phyloP scores from a whole-genome alignment of 2,797 vertebrate genomes.

The Discoglossus pictus region DNA sequence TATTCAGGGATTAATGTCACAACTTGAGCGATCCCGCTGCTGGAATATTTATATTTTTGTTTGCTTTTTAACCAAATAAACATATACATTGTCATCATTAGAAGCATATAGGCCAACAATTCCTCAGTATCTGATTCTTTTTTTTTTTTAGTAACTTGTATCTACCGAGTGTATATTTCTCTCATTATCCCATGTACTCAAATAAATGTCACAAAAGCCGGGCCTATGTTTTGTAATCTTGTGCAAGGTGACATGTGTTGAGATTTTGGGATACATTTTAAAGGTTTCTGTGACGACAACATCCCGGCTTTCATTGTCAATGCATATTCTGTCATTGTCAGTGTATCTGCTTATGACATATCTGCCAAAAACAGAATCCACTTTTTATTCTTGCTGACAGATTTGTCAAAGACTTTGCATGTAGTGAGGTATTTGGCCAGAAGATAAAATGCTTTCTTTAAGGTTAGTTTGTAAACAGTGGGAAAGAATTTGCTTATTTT shows the following conservation, averaged over 20 bases:
- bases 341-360: constrained; percentile 42
- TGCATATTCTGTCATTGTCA: constrained; percentile 50
- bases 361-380: constrained; percentile 41
- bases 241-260: constrained; percentile 47
- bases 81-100: constrained; percentile 36
- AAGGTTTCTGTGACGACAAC: constrained; percentile 51
- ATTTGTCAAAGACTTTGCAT: constrained; percentile 51
- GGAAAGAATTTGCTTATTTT: constrained; percentile 52
- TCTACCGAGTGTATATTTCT: constrained; percentile 35
- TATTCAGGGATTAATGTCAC: too few species aligned
- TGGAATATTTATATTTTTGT: constrained; percentile 23
- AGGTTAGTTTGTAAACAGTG: constrained; percentile 48
- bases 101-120: constrained; percentile 24
- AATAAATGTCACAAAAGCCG: constrained; percentile 49
- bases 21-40: not conserved
- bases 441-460: constrained; percentile 48
- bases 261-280: constrained; percentile 49
- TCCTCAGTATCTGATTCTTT: constrained; percentile 4
- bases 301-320: constrained; percentile 50
- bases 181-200: constrained; percentile 44
- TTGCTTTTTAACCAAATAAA: constrained; percentile 40
- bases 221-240: constrained; percentile 49
- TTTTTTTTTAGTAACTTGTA: constrained; percentile 21
- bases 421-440: constrained; percentile 46
- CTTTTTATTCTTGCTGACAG: constrained; percentile 45